Conservation (phyloP, 2,888 invertebrate species). For the Sclerodermus sp. region DNA sequence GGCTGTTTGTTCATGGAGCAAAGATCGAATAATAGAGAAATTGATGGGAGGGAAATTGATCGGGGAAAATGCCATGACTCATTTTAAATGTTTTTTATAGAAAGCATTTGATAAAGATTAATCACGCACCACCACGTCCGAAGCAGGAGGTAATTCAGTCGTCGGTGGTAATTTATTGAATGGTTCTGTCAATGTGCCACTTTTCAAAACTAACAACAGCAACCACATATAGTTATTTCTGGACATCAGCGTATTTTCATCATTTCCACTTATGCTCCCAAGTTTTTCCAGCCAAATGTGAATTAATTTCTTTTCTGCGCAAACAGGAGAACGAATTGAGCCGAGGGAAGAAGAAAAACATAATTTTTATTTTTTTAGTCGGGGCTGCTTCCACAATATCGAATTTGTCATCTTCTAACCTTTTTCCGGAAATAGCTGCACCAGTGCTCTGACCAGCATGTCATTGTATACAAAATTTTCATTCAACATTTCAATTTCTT, state of each 20-base stretch:
- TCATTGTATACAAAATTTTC: conserved; percentile 58
- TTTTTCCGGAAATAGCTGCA: conserved; percentile 53
- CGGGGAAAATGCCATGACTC: conserved; percentile 1
- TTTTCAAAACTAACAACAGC: conserved; percentile 56
- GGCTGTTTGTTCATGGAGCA: conserved; percentile 13
- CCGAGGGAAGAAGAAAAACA: too few relatives aligned
- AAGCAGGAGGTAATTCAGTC: conserved; percentile 45
- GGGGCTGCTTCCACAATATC: too few relatives aligned
- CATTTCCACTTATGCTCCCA: conserved; percentile 40
- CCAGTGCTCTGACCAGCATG: conserved; percentile 56
- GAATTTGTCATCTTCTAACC: conserved; percentile 48
- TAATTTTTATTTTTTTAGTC: too few relatives aligned
- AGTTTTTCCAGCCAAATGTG: conserved; percentile 55
- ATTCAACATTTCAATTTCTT: conserved; percentile 42
- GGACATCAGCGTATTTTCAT: conserved; percentile 41
- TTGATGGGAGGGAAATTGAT: too few relatives aligned
- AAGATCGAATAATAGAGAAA: too few relatives aligned
- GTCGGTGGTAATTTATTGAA: conserved; percentile 51
- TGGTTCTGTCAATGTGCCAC: conserved; percentile 52
- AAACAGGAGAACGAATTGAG: too few relatives aligned
- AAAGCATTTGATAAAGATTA: too few relatives aligned
- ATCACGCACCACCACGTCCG: conserved; percentile 49
- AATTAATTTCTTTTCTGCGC: conserved; percentile 32
- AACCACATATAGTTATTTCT: conserved; percentile 59
- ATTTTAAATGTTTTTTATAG: neutral